A percentile compares a stretch with the other conserved stretches of the same genome.
Conservation (phyloP, 2,113 vertebrate genomes). For the Microtus richardsoni region DNA sequence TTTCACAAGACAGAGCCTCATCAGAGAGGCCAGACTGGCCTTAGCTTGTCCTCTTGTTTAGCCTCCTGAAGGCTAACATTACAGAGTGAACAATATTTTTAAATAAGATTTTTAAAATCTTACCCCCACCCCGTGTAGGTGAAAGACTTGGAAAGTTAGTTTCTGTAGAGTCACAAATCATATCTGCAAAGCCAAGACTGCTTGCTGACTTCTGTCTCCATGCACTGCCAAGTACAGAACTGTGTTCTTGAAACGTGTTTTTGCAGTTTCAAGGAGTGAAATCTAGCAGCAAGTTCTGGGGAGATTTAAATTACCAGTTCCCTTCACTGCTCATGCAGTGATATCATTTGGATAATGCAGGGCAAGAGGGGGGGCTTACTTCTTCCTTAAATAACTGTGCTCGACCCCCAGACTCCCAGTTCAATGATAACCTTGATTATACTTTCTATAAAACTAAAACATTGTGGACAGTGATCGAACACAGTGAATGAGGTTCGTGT, state of each 20-base stretch:
- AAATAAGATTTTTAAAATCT: neutral
- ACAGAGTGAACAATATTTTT: neutral
- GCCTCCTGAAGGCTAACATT: neutral
- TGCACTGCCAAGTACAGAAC: neutral
- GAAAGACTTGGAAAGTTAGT: slow-evolving; percentile 22
- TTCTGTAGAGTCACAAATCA: neutral
- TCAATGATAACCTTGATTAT: neutral
- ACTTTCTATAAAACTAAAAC: slow-evolving; percentile 18
- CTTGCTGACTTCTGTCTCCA: slow-evolving; percentile 33
- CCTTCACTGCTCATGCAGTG: neutral
- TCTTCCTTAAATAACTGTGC: slow-evolving; percentile 19
- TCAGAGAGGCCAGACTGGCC: too few species aligned
- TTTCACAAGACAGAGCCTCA: too few species aligned
- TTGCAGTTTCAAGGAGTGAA: slow-evolving; percentile 23
- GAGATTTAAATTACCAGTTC: slow-evolving; percentile 40
- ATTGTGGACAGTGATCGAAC: neutral
- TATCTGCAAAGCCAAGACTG: slow-evolving; percentile 23
- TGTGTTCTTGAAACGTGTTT: slow-evolving; percentile 17
- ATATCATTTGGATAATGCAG: slow-evolving; percentile 48
- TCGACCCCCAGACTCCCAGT: neutral
- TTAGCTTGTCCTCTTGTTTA: neutral
- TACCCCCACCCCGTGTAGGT: neutral
- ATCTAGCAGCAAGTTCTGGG: slow-evolving; percentile 54
- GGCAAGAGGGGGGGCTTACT: neutral
- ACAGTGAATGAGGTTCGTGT: neutral